A percentile compares a stretch with the other conserved stretches of the same genome.
These are phyloP conservation scores for Heliconius hewitsoni DNA, from an alignment of 1,140 invertebrate genomes.

Conservation along the genomic window DNA sequence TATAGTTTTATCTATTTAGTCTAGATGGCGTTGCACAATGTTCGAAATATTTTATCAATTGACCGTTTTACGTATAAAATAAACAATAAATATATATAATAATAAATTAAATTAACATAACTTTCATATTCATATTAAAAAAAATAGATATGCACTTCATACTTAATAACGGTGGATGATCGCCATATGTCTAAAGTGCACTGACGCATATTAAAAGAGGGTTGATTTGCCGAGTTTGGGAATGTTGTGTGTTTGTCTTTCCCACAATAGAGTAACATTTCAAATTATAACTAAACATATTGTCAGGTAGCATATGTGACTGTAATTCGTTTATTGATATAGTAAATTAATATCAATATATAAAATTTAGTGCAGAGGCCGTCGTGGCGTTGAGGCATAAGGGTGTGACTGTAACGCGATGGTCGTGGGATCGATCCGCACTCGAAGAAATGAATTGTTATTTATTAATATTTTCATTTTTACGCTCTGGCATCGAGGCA, in stretches of 20 bases:
- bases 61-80: background rate
- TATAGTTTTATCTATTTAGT: background rate
- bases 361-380: too few species aligned
- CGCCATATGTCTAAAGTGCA: slow-evolving; percentile 24
- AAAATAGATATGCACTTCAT: background rate
- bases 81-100: background rate
- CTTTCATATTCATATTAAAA: background rate
- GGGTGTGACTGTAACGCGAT: too few species aligned
- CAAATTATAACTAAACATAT: background rate
- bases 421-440: too few species aligned
- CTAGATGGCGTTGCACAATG: background rate
- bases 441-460: too few species aligned
- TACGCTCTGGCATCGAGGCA: too few species aligned
- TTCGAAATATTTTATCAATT: too few species aligned
- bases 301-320: background rate
- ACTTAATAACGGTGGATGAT: background rate
- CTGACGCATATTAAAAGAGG: slow-evolving; percentile 10
- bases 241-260: slow-evolving; percentile 20
- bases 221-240: slow-evolving; percentile 24
- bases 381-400: too few species aligned
- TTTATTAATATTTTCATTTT: too few species aligned
- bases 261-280: slow-evolving; percentile 1
- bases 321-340: background rate
- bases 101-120: too few species aligned
- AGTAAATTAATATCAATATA: too few species aligned